These are phyloP conservation scores for Chydorus sphaericus DNA, from an alignment of 2,888 invertebrate species.

Conservation along the genomic window DNA sequence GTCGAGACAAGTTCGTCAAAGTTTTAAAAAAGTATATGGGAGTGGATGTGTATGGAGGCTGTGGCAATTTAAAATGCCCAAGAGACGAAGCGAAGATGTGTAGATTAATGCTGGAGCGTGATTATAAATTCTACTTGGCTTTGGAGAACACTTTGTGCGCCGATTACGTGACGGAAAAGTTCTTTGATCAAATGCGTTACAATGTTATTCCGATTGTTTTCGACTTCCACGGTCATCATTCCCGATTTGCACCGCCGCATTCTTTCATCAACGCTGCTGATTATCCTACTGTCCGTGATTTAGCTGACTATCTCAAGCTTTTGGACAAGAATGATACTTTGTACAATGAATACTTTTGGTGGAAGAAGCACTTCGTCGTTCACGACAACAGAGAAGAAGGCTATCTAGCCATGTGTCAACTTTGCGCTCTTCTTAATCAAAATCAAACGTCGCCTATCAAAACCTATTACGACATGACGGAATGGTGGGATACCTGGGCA, in stretches of 20 bases:
- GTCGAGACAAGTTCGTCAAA: background rate
- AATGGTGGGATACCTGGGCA: too few species aligned
- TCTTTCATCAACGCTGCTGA: conserved; percentile 23
- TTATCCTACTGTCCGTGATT: conserved; percentile 20
- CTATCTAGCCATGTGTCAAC: background rate
- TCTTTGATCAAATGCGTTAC: conserved; percentile 21
- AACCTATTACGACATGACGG: background rate
- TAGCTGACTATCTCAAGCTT: conserved; percentile 20
- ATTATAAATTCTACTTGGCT: conserved; percentile 21
- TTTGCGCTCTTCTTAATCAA: background rate
- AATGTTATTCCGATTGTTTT: conserved; percentile 24
- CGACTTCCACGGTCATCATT: conserved; percentile 23
- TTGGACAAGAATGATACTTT: conserved; percentile 18
- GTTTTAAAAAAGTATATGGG: background rate
- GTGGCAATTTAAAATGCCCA: conserved; percentile 1
- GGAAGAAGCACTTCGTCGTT: conserved; percentile 17
- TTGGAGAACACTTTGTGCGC: conserved; percentile 25
- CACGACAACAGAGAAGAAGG: background rate
- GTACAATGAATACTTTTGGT: conserved; percentile 20
- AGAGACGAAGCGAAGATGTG: background rate
- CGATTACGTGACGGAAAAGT: conserved; percentile 27
- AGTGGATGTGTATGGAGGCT: background rate
- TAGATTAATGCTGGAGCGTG: background rate
- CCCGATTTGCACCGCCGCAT: conserved; percentile 20
- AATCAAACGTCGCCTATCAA: background rate